Evolutionary conservation across 2,113 vertebrate species (phyloP).

Genomic region (Ictidomys tridecemlineatus): DNA sequence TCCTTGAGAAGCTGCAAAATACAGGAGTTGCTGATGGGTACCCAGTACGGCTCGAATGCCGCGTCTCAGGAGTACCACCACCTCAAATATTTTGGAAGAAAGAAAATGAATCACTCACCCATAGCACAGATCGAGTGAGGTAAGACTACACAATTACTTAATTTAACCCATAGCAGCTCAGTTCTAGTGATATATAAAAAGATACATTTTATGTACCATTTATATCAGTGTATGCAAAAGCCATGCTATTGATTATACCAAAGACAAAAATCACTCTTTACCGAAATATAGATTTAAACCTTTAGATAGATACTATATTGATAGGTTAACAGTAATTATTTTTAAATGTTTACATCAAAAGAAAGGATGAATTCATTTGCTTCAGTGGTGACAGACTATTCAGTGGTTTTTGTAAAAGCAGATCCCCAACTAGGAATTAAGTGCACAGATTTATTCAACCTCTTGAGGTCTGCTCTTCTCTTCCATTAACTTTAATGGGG

Average conservation of each 20-base stretch:
- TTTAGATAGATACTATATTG: not conserved
- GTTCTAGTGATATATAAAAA: not conserved
- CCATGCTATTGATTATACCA: not conserved
- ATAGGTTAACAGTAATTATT: not conserved
- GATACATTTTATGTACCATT: too few relatives aligned
- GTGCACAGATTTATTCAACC: constrained; percentile 47
- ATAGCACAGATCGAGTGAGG: constrained; percentile 98
- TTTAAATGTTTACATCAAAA: not conserved
- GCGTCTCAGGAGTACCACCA: constrained; percentile 92
- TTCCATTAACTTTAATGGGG: constrained; percentile 69
- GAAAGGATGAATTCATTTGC: not conserved
- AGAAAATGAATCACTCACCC: constrained; percentile 98
- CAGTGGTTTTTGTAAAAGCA: constrained; percentile 17
- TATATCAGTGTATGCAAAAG: not conserved
- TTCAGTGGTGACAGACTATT: not conserved
- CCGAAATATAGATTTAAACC: not conserved
- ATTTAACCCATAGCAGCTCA: not conserved
- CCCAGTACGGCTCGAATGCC: constrained; percentile 96
- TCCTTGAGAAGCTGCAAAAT: constrained; percentile 98
- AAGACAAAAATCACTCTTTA: not conserved
- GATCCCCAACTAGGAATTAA: constrained; percentile 18
- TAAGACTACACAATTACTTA: constrained; percentile 75
- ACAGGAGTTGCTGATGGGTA: constrained; percentile 97
- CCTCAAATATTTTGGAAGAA: constrained; percentile 99
- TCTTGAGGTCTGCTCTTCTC: constrained; percentile 3